Conservation (phyloP, 2,888 invertebrate genomes). For the Rotaria macrura region DNA sequence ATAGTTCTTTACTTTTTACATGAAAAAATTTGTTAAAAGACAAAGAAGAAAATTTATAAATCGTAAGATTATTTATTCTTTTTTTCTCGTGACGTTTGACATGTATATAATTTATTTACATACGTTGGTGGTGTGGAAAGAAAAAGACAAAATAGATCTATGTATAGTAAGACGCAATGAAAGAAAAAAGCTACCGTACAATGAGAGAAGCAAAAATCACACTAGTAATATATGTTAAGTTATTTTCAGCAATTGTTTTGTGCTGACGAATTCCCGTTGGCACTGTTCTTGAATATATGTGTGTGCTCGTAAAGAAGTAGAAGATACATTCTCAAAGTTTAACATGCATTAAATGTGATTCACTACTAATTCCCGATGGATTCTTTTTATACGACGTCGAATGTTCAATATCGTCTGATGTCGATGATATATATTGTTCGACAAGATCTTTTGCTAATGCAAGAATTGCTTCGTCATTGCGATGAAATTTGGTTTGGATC, state of each 20-base stretch:
- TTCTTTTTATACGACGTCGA: not conserved
- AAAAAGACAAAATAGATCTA: not conserved
- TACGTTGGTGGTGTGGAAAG: not conserved
- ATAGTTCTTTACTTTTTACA: not conserved
- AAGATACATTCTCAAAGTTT: not conserved
- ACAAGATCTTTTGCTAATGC: not conserved
- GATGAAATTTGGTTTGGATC: conserved; percentile 5
- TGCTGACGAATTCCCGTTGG: not conserved
- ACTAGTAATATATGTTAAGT: not conserved
- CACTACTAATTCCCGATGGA: not conserved
- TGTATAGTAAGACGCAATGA: not conserved
- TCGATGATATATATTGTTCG: not conserved
- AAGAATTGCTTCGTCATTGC: not conserved
- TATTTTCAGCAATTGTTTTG: not conserved
- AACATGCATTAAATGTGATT: not conserved
- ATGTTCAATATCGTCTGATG: not conserved
- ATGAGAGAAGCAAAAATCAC: conserved; percentile 1
- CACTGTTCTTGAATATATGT: conserved; percentile 4
- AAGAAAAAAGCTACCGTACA: not conserved
- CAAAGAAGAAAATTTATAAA: not conserved
- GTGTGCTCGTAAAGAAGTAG: not conserved
- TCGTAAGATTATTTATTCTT: not conserved
- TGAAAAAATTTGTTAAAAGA: not conserved
- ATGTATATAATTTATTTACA: conserved; percentile 12
- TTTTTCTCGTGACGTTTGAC: not conserved